A percentile compares a stretch with the other conserved stretches of the same genome.
phyloP scores from a whole-genome alignment of 2,113 vertebrate species.

The Dascyllus trimaculatus region DNA sequence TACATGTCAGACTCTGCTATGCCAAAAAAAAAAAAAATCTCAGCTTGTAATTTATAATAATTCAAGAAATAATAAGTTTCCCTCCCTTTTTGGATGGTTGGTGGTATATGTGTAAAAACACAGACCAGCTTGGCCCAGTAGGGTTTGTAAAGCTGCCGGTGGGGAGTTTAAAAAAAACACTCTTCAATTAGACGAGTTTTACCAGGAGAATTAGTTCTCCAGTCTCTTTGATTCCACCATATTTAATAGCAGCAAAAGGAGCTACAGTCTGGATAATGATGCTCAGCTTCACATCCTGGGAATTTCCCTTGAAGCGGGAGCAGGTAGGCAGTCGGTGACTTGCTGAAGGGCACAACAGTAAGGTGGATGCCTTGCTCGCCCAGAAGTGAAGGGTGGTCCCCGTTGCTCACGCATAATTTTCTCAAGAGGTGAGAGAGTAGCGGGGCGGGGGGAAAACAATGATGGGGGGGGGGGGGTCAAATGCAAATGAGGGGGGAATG shows the following conservation, averaged over 20 bases:
- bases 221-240: conserved; percentile 6
- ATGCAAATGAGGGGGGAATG: conserved; percentile 47
- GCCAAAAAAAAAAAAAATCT: neutral
- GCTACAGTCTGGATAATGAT: neutral
- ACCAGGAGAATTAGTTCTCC: neutral
- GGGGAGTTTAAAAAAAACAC: conserved; percentile 9
- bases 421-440: neutral
- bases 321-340: conserved; percentile 1
- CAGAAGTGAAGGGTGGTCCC: conserved; percentile 11
- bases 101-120: conserved; percentile 4
- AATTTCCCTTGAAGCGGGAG: neutral
- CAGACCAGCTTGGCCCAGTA: neutral
- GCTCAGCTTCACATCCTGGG: neutral
- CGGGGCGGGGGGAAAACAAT: conserved; percentile 6
- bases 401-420: neutral
- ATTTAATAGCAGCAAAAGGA: conserved; percentile 2
- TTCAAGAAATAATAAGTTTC: conserved; percentile 4
- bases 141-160: conserved; percentile 21
- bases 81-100: neutral
- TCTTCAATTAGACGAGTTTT: conserved; percentile 6
- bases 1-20: conserved; percentile 4
- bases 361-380: conserved; percentile 3
- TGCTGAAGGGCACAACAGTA: conserved; percentile 17
- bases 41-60: conserved; percentile 6
- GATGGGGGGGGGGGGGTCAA: conserved; percentile 15